Evolutionary conservation across 2,113 vertebrate genomes (phyloP), one percentile per base, ranked within the genome.

Genomic region (Chaetura pelagica): DNA sequence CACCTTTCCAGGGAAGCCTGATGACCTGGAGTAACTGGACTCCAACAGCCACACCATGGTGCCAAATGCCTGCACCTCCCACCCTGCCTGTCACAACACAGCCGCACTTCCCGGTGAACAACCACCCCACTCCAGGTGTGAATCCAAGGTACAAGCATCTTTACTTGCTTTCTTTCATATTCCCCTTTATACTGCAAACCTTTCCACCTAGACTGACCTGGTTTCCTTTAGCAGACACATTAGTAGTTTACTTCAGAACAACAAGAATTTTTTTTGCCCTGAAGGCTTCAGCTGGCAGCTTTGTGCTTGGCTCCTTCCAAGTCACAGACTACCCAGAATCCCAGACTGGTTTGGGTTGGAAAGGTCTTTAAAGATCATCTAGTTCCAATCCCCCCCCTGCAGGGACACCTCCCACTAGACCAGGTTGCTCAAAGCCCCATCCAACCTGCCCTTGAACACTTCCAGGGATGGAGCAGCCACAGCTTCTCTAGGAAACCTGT

Each of bases 1-100:
- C 83, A 76, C 6, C 73, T 82, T 87, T 94, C 92, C 90, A 96
- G 80, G 72, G 57, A 86, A 68, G 44, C 5, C 5, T 35, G 68
- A 86, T 26, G 26, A 90, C 34, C 48, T 46, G 62, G 54, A 92
- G 54, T 46, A 91, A 78, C 66, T 46, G 54, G 54, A 62, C 38
- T 85, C 49, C 46, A 73, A 82, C 44, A 38, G 75, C 79, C 21
- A 13, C 1, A 7, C 44, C 7, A 12, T 12, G 6, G 42, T 34
- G 46, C 30, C 69, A 63, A 51, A 24, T 0, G 6, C 78, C 34
- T 79, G 51, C 71, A 58, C 10, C 19, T 79, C 90, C 72, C 35
- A 44, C 0, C 0, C n/a, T 30, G 59, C 48, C 48, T 21, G 5
- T 62, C 61, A 34, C 89, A 90, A 44, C 2, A 58, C 42, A 71